These are phyloP conservation scores for Phyllotis vaccarum DNA, from an alignment of 2,797 vertebrate species.

Conservation along the genomic window DNA sequence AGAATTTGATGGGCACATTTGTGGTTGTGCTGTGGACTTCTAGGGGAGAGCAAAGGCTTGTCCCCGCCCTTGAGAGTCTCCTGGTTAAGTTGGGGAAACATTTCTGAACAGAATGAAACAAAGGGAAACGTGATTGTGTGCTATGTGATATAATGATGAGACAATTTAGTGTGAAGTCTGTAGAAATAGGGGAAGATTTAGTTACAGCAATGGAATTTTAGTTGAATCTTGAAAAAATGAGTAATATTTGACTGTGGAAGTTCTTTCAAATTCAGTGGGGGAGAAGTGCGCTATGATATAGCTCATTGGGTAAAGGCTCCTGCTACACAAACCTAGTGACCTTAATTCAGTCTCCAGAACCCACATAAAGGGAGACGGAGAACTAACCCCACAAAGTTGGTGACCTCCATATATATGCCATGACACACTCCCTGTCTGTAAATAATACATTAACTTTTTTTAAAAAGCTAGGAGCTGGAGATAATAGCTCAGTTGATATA, in stretches of 20 bases:
- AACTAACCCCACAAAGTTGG: not conserved
- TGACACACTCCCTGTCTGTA: not conserved
- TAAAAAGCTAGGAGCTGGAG: not conserved
- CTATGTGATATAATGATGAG: not conserved
- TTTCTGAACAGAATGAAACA: not conserved
- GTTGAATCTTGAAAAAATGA: conserved; percentile 10
- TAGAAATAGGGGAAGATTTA: not conserved
- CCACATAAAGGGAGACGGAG: not conserved
- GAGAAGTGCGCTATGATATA: not conserved
- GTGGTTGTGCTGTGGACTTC: not conserved
- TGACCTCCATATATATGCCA: not conserved
- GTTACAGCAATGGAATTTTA: not conserved
- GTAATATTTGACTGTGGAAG: not conserved
- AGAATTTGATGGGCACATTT: not conserved
- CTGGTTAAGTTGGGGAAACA: not conserved
- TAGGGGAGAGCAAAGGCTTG: not conserved
- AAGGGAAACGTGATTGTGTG: not conserved
- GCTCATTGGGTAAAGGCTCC: not conserved
- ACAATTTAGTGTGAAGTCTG: not conserved
- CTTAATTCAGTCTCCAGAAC: not conserved
- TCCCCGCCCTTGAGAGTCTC: not conserved
- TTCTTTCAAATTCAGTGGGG: not conserved
- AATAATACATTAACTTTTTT: not conserved
- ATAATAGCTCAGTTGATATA: not conserved
- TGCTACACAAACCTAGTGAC: no score